Evolutionary conservation across 2,888 invertebrate species (phyloP).

Genomic region (Globia sparganii): DNA sequence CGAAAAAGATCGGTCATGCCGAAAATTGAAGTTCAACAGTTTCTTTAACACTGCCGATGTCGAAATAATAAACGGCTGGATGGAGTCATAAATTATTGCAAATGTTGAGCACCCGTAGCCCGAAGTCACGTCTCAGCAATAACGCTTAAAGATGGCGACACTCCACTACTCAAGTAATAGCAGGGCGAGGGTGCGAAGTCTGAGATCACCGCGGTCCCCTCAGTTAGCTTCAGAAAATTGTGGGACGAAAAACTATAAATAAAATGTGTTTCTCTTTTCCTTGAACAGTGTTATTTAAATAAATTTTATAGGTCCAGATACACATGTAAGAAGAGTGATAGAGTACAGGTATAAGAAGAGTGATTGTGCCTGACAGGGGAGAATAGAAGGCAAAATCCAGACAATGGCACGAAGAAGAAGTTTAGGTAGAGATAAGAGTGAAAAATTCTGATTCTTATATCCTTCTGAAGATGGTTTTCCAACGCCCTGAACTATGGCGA

Average conservation of each 20-base stretch:
- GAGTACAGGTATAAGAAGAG: not conserved
- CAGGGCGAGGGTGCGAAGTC: conserved; percentile 37
- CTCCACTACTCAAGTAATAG: conserved; percentile 33
- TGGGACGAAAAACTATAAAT: not conserved
- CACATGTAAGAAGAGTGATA: not conserved
- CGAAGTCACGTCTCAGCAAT: conserved; percentile 51
- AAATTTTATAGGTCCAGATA: not conserved
- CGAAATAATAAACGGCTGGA: not conserved
- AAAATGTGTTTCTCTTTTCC: conserved; percentile 3
- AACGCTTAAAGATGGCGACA: conserved; percentile 47
- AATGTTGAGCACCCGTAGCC: not conserved
- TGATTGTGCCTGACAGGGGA: not conserved
- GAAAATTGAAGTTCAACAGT: not conserved
- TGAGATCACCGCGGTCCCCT: conserved; percentile 47
- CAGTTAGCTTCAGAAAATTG: conserved; percentile 30
- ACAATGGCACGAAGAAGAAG: too few relatives aligned
- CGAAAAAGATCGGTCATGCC: not conserved
- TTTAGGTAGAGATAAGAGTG: too few relatives aligned
- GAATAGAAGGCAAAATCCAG: too few relatives aligned
- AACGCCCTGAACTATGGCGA: not conserved
- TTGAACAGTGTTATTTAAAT: not conserved
- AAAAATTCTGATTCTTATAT: not conserved
- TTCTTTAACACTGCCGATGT: not conserved
- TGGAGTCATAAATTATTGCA: conserved; percentile 11
- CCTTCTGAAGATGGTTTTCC: not conserved